Conservation (phyloP, 92 coral and sea anemone species). For the Umimayanthus kanabou region DNA sequence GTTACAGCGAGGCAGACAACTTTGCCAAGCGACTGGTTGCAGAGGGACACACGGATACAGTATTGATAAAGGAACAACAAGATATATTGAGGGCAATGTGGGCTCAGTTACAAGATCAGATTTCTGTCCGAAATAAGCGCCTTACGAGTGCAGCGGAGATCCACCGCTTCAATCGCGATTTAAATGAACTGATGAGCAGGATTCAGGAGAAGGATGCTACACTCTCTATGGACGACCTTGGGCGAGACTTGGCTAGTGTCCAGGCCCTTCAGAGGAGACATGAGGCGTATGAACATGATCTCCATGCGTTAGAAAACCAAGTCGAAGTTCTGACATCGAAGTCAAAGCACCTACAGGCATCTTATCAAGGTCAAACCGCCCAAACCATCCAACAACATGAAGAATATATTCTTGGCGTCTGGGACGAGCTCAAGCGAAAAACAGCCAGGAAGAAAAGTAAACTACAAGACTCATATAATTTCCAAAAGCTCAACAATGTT, state of each 20-base stretch:
- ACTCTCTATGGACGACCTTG: conserved; percentile 84
- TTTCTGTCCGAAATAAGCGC: conserved; percentile 79
- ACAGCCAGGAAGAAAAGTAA: conserved; percentile 75
- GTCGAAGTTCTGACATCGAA: conserved; percentile 65
- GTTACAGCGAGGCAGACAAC: conserved; percentile 79
- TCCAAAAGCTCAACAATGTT: conserved; percentile 82
- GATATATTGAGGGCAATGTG: conserved; percentile 92
- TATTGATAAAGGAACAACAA: conserved; percentile 90
- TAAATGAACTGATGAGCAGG: conserved; percentile 89
- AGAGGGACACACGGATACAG: conserved; percentile 95
- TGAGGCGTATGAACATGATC: conserved; percentile 83
- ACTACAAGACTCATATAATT: conserved; percentile 73
- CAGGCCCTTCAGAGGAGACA: conserved; percentile 92
- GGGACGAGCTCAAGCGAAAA: conserved; percentile 88
- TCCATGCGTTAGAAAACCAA: conserved; percentile 74
- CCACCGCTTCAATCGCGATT: conserved; percentile 92
- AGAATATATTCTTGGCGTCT: conserved; percentile 69
- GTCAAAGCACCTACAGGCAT: conserved; percentile 73
- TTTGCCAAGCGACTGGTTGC: conserved; percentile 91
- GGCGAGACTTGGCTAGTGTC: conserved; percentile 90
- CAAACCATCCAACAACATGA: conserved; percentile 84
- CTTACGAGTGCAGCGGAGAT: conserved; percentile 94
- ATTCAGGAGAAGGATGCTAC: conserved; percentile 89
- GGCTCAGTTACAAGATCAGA: conserved; percentile 90
- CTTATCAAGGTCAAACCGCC: conserved; percentile 96